Percentiles rank a stretch among this genome's conserved stretches.
Conservation (phyloP, 1,140 invertebrate species). For the Aphelenchoides fujianensis region DNA sequence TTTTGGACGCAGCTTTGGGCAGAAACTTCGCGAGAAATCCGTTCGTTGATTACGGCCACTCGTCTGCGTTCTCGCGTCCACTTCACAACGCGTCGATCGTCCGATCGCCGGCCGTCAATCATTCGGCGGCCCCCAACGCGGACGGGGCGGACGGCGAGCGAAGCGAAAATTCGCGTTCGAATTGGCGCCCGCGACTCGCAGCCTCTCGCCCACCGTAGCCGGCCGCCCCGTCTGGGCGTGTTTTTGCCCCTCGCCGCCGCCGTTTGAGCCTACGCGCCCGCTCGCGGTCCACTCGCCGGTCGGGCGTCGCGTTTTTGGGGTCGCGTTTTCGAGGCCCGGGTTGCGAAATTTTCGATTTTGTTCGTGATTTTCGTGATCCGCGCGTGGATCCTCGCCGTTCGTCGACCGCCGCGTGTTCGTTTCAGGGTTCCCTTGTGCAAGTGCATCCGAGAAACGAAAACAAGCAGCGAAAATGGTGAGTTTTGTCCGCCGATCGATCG, state of each 20-base stretch:
- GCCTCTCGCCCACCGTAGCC: not conserved
- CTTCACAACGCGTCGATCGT: not conserved
- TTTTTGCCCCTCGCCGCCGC: not conserved
- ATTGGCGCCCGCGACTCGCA: not conserved
- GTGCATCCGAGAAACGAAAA: not conserved
- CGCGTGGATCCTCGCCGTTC: not conserved
- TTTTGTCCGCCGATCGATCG: not conserved
- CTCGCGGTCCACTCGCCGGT: not conserved
- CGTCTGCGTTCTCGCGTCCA: not conserved
- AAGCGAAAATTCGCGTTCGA: not conserved
- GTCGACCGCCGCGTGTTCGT: not conserved
- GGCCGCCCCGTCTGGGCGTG: not conserved
- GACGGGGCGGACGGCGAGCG: not conserved
- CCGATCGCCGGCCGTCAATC: not conserved
- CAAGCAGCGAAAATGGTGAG: not conserved
- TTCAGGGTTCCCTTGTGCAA: not conserved
- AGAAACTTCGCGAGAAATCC: not conserved
- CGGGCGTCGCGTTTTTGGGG: too few relatives aligned
- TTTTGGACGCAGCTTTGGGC: too few relatives aligned
- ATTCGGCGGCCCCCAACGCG: not conserved
- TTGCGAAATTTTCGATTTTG: not conserved
- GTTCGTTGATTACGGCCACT: not conserved
- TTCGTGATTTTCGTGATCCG: not conserved
- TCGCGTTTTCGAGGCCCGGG: not conserved
- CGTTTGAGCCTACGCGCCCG: not conserved